Evolutionary conservation across 2,797 vertebrate genomes (phyloP).

Genomic region (Pitangus sulphuratus): DNA sequence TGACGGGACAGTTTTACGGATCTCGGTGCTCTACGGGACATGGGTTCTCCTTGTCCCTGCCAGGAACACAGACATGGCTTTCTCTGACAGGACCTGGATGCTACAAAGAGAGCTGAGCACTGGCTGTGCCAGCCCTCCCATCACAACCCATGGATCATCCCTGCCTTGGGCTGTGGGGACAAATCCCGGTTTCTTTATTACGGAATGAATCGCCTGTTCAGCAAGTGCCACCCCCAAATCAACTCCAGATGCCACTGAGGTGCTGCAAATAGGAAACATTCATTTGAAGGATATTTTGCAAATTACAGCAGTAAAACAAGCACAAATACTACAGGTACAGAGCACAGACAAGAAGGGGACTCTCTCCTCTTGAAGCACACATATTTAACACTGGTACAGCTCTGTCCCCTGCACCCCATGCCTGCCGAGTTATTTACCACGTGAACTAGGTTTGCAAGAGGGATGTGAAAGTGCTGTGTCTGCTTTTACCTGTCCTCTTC

Average conservation of each 20-base stretch:
- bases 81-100: neutral
- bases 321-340: neutral
- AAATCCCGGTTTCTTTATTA: rapidly evolving
- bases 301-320: neutral
- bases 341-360: neutral
- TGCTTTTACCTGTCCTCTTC: neutral
- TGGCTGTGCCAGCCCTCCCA: rapidly evolving
- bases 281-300: neutral
- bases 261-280: neutral
- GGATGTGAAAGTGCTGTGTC: neutral
- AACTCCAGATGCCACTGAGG: neutral
- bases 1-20: rapidly evolving
- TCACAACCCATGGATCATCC: rapidly evolving
- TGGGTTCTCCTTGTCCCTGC: too few species aligned
- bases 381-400: neutral
- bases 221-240: neutral
- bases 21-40: rapidly evolving
- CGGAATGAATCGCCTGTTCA: rapidly evolving
- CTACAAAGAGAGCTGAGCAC: rapidly evolving
- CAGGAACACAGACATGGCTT: rapidly evolving
- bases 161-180: neutral
- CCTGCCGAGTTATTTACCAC: rapidly evolving
- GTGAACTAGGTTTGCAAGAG: neutral
- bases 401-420: neutral
- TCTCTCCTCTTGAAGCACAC: neutral